phyloP scores from a whole-genome alignment of 2,797 vertebrate genomes.

The Enteromius afrohamiltoni region DNA sequence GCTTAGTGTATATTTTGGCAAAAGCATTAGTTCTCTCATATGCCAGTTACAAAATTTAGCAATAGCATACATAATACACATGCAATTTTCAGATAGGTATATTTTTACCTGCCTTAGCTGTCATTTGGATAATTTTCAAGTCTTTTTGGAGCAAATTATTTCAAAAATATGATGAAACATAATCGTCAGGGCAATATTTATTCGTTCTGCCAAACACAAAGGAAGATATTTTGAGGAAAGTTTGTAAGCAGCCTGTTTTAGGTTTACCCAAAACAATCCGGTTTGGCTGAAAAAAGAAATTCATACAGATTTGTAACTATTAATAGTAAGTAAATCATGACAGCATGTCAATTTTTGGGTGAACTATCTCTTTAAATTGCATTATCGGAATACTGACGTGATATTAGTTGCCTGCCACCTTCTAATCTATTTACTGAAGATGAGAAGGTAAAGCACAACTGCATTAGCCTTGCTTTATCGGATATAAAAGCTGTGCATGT shows the following conservation, averaged over 20 bases:
- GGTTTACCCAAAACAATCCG: no score
- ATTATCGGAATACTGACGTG: neutral
- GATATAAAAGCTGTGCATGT: neutral
- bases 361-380: neutral
- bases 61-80: neutral
- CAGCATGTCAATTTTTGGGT: no score
- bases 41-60: neutral
- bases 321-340: no score
- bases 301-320: no score
- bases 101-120: neutral
- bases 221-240: no score
- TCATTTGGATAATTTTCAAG: neutral
- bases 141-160: neutral
- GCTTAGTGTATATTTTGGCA: neutral
- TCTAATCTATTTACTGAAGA: neutral
- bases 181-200: neutral
- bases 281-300: no score
- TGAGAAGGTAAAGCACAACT: neutral
- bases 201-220: no score
- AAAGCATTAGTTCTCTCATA: no score
- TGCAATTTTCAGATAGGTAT: neutral
- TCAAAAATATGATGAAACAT: neutral
- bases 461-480: conserved; percentile 1
- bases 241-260: no score
- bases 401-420: neutral